phyloP scores from a whole-genome alignment of 2,113 vertebrate genomes.

The Caracal caracal region DNA sequence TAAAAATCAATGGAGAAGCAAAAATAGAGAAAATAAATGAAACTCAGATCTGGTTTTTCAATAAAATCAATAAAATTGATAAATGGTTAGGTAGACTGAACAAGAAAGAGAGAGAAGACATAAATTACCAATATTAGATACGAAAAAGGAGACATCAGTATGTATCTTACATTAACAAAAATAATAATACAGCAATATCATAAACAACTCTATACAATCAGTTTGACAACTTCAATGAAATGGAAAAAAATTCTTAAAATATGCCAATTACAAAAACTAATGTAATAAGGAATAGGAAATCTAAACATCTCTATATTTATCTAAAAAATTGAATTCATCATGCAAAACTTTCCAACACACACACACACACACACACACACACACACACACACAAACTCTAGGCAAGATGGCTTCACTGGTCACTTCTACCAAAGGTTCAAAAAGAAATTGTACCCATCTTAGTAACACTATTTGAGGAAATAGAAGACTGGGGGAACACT shows the following conservation, averaged over 20 bases:
- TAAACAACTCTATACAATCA: not conserved
- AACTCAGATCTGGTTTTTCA: not conserved
- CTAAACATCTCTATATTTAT: not conserved
- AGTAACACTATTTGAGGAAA: not conserved
- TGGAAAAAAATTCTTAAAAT: not conserved
- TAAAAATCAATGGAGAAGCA: not conserved
- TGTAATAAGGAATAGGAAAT: not conserved
- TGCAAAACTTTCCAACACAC: not conserved
- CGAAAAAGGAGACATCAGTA: not conserved
- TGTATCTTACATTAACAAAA: not conserved
- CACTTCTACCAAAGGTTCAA: not conserved
- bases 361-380: not conserved
- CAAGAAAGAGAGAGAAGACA: not conserved
- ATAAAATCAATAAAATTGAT: not conserved
- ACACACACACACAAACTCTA: not conserved
- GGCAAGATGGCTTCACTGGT: not conserved
- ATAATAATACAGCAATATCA: not conserved
- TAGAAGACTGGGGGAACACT: not conserved
- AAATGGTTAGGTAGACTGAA: not conserved
- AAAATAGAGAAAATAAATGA: not conserved
- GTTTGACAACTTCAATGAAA: not conserved
- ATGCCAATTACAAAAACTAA: not conserved
- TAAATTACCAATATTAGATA: not conserved
- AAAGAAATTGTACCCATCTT: not conserved
- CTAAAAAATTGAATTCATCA: constrained; percentile 8